Conservation (phyloP, 2,113 vertebrate genomes). For the Lycaon pictus region DNA sequence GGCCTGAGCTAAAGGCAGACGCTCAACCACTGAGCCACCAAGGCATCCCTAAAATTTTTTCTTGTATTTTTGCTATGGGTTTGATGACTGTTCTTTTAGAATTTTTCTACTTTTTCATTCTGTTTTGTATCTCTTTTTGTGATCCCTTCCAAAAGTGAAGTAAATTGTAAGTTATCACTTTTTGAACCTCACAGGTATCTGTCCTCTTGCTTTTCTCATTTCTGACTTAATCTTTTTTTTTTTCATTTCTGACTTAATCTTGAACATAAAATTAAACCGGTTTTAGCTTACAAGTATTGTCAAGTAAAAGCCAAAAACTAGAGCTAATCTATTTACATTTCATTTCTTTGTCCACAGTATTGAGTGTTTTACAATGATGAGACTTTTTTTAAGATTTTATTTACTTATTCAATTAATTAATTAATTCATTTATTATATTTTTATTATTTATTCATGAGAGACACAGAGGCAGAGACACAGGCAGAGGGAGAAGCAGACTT, state of each 20-base stretch:
- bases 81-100: not conserved
- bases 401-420: no score
- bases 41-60: not conserved
- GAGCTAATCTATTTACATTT: not conserved
- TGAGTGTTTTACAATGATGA: not conserved
- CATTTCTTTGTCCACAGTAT: not conserved
- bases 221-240: conserved; percentile 42
- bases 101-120: not conserved
- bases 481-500: not conserved
- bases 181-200: not conserved
- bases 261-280: not conserved
- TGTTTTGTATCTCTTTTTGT: not conserved
- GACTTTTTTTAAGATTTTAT: not conserved
- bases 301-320: not conserved
- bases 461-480: no score
- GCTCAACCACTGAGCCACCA: not conserved
- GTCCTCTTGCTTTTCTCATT: not conserved
- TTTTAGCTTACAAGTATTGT: not conserved
- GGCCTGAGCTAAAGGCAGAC: no score
- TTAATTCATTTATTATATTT: no score
- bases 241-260: conserved; percentile 1
- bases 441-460: no score
- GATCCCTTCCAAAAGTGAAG: not conserved
- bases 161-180: not conserved
- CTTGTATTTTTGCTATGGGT: not conserved